Evolutionary conservation across 2,113 vertebrate species (phyloP).

Genomic region (Onychostruthus taczanowskii): DNA sequence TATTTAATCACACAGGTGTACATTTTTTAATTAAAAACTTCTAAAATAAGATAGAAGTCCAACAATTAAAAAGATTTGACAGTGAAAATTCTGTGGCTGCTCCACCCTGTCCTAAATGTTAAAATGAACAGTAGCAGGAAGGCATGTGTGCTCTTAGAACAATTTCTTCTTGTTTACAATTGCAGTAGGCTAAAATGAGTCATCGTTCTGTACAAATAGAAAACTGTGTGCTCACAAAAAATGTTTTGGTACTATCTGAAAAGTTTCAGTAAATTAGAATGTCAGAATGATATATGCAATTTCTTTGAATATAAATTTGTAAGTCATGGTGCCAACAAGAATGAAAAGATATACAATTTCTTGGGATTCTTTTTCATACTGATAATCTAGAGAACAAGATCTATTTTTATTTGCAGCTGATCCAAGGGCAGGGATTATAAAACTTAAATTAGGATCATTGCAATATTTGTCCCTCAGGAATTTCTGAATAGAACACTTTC

Average conservation of each 20-base stretch:
- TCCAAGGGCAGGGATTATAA: slow-evolving; percentile 19
- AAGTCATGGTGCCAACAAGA: background rate
- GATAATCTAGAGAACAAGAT: background rate
- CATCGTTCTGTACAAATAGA: background rate
- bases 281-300: background rate
- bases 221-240: slow-evolving; percentile 2
- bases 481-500: slow-evolving; percentile 49
- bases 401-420: slow-evolving; percentile 54
- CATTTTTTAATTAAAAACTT: background rate
- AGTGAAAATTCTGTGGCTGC: slow-evolving; percentile 19
- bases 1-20: background rate
- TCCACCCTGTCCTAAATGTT: slow-evolving; percentile 40
- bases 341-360: background rate
- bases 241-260: slow-evolving; percentile 17
- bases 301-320: background rate
- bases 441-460: background rate
- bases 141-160: slow-evolving; percentile 29
- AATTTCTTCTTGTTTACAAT: slow-evolving; percentile 60
- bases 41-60: background rate
- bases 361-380: background rate
- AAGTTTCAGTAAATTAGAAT: background rate
- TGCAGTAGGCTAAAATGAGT: slow-evolving; percentile 46
- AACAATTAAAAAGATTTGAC: background rate
- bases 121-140: slow-evolving; percentile 38
- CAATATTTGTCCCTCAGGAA: slow-evolving; percentile 2